Evolutionary conservation across 2,797 vertebrate genomes (phyloP), one percentile per base, ranked within the genome.

Genomic region (Onychomys leucogaster): DNA sequence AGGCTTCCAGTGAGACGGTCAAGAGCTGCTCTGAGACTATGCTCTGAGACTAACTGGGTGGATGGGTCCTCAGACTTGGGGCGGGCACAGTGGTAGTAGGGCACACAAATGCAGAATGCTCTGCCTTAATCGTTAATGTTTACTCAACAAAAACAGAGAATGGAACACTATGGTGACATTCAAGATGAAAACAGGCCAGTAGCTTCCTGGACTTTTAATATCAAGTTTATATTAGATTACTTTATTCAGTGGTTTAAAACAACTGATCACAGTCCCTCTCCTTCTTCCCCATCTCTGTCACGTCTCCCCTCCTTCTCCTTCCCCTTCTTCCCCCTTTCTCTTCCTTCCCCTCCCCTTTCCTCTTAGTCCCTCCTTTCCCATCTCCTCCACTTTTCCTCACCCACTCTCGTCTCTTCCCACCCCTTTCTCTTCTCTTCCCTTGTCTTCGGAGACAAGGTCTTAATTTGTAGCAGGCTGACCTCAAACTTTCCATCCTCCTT

Each of bases 31-130:
- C 73, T 94, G 96, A 97, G 90, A 65, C 83, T 97, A 94, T 93
- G 49, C 49, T 23, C 73, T 94, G 96, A 97, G 90, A 65, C 83
- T 97, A 94, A 97, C 87, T 96, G 97, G 96, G 96, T 91, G 52
- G 96, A 71, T 95, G 93, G 94, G 93, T 96, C 97, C 95, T 43
- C 87, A 96, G 90, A 95, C 83, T 90, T 93, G 71, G 97, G 90
- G n/a, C 46, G 34, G 93, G 73, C 80, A n/a, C 69, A 94, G 71
- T 5, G 37, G 67, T 80, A 61, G 43, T 3, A 29, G 86, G 86
- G 29, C 29, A n/a, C 17, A 55, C 55, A 93, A 29, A 27, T 41
- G 77, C 19, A 67, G 75, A 87, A 84, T 29, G 89, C 17, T 95
- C 84, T 75, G 41, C 78, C 41, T 89, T 86, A 69, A 76, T 46